Percentiles rank a stretch among this genome's conserved stretches.
phyloP scores from a whole-genome alignment of 2,113 vertebrate species.

The Tricholaema leucomelas region DNA sequence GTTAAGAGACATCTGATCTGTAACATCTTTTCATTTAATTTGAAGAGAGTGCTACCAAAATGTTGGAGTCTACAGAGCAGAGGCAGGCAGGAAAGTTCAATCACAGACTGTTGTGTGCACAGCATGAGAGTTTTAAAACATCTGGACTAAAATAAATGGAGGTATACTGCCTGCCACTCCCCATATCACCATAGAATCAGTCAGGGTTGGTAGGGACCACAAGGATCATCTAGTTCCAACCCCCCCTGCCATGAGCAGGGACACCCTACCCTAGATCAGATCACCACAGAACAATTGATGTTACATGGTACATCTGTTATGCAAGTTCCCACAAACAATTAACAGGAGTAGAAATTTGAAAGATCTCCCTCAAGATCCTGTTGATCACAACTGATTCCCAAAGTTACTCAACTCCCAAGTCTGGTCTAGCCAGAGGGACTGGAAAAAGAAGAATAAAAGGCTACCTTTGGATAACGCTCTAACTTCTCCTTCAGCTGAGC shows the following conservation, averaged over 20 bases:
- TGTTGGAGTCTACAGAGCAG: not conserved
- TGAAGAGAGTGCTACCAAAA: not conserved
- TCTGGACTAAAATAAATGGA: not conserved
- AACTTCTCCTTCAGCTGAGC: slow-evolving; percentile 88
- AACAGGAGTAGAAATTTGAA: not conserved
- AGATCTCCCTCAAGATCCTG: not conserved
- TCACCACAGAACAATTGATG: not conserved
- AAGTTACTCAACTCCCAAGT: not conserved
- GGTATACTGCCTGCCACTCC: not conserved
- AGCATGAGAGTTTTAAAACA: not conserved
- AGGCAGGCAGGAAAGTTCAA: not conserved
- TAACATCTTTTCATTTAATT: not conserved
- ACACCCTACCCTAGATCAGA: too few species aligned
- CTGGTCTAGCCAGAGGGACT: not conserved
- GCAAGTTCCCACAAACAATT: not conserved
- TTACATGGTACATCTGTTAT: not conserved
- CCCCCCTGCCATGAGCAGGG: too few species aligned
- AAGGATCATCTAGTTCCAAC: too few species aligned
- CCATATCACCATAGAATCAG: not conserved
- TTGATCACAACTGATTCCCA: not conserved
- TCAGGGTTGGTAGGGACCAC: too few species aligned
- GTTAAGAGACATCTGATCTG: not conserved
- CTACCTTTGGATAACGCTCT: slow-evolving; percentile 89
- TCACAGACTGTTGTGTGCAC: not conserved
- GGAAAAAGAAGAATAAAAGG: not conserved